A percentile compares a stretch with the other conserved stretches of the same genome.
phyloP scores from a whole-genome alignment of 2,888 invertebrate genomes.

The Hydrotaea diabolus region DNA sequence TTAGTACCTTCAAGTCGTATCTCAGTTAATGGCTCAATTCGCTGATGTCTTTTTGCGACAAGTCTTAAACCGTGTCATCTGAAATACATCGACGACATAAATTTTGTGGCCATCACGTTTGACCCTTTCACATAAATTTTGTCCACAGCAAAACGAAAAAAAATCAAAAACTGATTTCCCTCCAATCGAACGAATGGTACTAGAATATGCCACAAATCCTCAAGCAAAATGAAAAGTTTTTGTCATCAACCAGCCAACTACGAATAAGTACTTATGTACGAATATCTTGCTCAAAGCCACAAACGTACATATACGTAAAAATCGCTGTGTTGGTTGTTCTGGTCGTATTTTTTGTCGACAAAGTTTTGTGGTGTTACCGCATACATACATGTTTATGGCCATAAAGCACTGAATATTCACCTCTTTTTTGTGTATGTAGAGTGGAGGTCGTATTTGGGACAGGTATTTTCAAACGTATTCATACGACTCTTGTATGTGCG shows the following conservation, averaged over 20 bases:
- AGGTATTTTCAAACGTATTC: background rate
- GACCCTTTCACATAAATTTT: slow-evolving; percentile 39
- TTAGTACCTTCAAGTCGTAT: background rate
- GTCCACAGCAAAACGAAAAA: background rate
- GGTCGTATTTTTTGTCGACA: slow-evolving; percentile 6
- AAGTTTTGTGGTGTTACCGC: slow-evolving; percentile 26
- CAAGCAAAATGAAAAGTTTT: slow-evolving; percentile 17
- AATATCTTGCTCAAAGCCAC: too few relatives aligned
- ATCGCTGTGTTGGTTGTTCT: background rate
- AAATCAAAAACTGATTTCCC: slow-evolving; percentile 47
- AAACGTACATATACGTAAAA: background rate
- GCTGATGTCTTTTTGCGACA: background rate
- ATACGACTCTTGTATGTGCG: too few relatives aligned
- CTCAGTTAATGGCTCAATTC: background rate
- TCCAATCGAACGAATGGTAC: slow-evolving; percentile 27
- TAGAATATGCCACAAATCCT: slow-evolving; percentile 25
- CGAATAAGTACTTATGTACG: slow-evolving; percentile 41
- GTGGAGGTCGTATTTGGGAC: slow-evolving; percentile 1
- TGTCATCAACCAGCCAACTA: slow-evolving; percentile 16
- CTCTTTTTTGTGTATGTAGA: background rate
- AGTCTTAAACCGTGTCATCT: slow-evolving; percentile 1
- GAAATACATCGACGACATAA: background rate
- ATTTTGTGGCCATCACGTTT: slow-evolving; percentile 21
- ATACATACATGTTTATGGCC: slow-evolving; percentile 10
- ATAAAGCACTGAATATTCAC: slow-evolving; percentile 33